These are phyloP conservation scores for Oikopleura albicans DNA, from an alignment of 23 tunicate species.

Conservation along the genomic window DNA sequence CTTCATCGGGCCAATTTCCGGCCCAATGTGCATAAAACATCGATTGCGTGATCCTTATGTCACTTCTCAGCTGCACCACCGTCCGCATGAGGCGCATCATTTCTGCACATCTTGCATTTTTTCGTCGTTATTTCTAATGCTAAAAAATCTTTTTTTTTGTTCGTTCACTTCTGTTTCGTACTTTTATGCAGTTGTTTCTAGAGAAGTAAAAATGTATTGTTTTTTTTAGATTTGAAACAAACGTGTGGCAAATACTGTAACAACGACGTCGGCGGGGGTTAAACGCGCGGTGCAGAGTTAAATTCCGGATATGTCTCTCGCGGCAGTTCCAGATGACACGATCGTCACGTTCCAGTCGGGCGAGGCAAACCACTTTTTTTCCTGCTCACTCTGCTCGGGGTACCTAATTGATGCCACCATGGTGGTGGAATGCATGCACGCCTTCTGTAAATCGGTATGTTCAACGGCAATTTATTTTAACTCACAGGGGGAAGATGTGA, in stretches of 20 bases:
- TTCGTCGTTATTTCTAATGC: no score
- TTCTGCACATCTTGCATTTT: no score
- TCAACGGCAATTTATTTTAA: no score
- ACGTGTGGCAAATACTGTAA: neutral
- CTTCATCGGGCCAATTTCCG: no score
- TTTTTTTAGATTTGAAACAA: neutral
- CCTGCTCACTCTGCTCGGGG: neutral
- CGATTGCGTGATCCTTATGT: neutral
- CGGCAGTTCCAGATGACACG: slow-evolving; percentile 7
- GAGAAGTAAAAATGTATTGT: neutral
- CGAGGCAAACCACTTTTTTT: neutral
- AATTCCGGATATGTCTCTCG: neutral
- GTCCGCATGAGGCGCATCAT: neutral
- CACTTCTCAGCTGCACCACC: no score
- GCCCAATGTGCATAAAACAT: neutral
- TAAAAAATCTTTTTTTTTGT: no score
- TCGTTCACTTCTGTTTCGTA: neutral
- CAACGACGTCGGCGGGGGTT: no score
- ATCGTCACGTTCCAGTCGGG: neutral
- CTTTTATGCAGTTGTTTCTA: neutral
- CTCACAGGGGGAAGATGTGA: no score
- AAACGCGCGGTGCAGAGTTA: neutral
- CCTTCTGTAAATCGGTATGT: slow-evolving; percentile 9
- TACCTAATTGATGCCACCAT: neutral
- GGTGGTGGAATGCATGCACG: slow-evolving; percentile 15